Percentiles rank a stretch among this genome's conserved stretches.
These are phyloP conservation scores for Pygocentrus nattereri DNA, from an alignment of 2,797 vertebrate species.

Conservation along the genomic window DNA sequence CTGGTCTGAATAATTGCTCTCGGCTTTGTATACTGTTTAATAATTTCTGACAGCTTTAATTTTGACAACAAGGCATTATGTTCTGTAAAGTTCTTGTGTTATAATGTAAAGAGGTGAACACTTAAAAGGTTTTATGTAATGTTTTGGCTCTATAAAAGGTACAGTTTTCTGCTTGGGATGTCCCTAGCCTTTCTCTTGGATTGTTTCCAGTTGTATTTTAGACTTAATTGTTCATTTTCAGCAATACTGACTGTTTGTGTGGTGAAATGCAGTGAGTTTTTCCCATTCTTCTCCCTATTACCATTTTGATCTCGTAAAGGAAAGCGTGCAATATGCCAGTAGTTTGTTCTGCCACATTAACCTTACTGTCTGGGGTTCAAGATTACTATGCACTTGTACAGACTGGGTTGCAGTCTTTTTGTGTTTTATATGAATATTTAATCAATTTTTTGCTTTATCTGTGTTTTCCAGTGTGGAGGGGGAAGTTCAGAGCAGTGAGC, in stretches of 20 bases:
- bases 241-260: too few relatives aligned
- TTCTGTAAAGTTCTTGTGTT: background rate
- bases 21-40: too few relatives aligned
- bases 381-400: too few relatives aligned
- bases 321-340: background rate
- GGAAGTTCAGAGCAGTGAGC: constrained; percentile 88
- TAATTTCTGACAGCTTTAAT: background rate
- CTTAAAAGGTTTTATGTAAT: too few relatives aligned
- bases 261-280: too few relatives aligned
- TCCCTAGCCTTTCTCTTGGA: too few relatives aligned
- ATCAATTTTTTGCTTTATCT: background rate
- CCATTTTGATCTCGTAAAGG: too few relatives aligned
- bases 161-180: background rate
- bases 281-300: background rate
- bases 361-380: background rate
- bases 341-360: background rate
- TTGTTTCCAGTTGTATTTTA: too few relatives aligned
- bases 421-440: background rate
- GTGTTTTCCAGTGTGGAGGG: constrained; percentile 88
- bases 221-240: background rate
- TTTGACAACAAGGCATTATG: too few relatives aligned
- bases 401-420: too few relatives aligned
- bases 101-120: background rate
- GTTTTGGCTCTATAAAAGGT: too few relatives aligned
- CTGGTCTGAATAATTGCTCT: background rate